Conservation (phyloP, 1,140 invertebrate genomes). For the Apolygus lucorum region DNA sequence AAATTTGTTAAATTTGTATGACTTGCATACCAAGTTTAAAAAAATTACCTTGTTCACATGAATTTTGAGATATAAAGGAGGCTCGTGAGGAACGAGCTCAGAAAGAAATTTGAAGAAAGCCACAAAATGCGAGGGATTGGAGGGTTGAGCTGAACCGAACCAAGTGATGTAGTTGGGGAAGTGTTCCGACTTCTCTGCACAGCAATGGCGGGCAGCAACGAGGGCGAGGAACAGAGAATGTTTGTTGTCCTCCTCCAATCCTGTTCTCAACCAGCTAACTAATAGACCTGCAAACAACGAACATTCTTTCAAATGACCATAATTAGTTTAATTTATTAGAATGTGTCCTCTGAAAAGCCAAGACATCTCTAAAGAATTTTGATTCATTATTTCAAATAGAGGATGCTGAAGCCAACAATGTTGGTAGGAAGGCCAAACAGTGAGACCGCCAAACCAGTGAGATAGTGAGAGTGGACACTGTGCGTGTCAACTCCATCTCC, state of each 20-base stretch:
- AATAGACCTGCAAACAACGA: constrained; percentile 19
- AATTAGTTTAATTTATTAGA: background rate
- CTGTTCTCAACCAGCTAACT: constrained; percentile 18
- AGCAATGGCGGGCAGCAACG: constrained; percentile 22
- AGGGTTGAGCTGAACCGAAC: constrained; percentile 24
- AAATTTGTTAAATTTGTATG: no score
- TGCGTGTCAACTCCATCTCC: background rate
- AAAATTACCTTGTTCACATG: constrained; percentile 30
- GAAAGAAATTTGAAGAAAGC: constrained; percentile 29
- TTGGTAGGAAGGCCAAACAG: no score
- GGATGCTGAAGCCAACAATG: background rate
- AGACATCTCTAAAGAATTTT: background rate
- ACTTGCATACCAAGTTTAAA: no score
- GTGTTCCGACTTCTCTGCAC: constrained; percentile 18
- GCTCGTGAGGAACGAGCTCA: constrained; percentile 29
- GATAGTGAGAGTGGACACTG: no score
- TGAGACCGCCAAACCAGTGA: no score
- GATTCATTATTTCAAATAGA: background rate
- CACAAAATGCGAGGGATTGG: constrained; percentile 15
- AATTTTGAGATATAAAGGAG: constrained; percentile 29
- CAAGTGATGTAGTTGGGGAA: constrained; percentile 27
- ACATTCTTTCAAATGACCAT: background rate
- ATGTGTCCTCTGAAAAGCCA: background rate
- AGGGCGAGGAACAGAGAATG: constrained; percentile 5
- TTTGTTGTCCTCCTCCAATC: constrained; percentile 17